Evolutionary conservation across 2,888 invertebrate genomes (phyloP).

Genomic region (Cantharis nigra): DNA sequence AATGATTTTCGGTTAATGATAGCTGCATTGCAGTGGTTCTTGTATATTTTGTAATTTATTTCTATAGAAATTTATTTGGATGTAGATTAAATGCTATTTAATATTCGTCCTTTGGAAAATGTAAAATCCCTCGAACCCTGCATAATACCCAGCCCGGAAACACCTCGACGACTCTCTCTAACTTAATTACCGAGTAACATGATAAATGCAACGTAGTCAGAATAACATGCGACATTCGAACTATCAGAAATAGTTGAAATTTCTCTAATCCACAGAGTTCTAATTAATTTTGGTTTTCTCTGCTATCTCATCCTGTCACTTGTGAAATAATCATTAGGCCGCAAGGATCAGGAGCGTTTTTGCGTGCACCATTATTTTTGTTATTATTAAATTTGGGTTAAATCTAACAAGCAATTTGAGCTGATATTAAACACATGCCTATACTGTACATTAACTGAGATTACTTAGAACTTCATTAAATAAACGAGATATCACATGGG

Average conservation of each 20-base stretch:
- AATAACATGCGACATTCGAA: slow-evolving; percentile 10
- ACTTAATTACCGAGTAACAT: slow-evolving; percentile 22
- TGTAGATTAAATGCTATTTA: slow-evolving; percentile 9
- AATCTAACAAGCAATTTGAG: slow-evolving; percentile 25
- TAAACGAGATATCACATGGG: slow-evolving; percentile 27
- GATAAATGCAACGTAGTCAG: slow-evolving; percentile 13
- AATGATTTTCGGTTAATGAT: background rate
- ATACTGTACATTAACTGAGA: slow-evolving; percentile 23
- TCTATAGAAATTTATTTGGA: slow-evolving; percentile 9
- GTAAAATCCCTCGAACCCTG: slow-evolving; percentile 14
- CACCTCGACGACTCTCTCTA: slow-evolving; percentile 13
- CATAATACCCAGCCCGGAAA: slow-evolving; percentile 18
- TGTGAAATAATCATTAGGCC: background rate
- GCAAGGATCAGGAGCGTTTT: background rate
- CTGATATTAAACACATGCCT: slow-evolving; percentile 25
- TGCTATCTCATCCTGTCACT: background rate
- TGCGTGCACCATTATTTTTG: background rate
- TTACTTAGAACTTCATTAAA: slow-evolving; percentile 30
- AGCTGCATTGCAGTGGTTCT: background rate
- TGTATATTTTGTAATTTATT: slow-evolving; percentile 1
- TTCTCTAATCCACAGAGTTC: background rate
- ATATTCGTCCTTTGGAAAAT: slow-evolving; percentile 8
- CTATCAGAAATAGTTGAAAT: background rate
- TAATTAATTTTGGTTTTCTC: background rate
- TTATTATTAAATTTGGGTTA: slow-evolving; percentile 5